Evolutionary conservation across 2,113 vertebrate genomes (phyloP).

Genomic region (Oncorhynchus gorbuscha): DNA sequence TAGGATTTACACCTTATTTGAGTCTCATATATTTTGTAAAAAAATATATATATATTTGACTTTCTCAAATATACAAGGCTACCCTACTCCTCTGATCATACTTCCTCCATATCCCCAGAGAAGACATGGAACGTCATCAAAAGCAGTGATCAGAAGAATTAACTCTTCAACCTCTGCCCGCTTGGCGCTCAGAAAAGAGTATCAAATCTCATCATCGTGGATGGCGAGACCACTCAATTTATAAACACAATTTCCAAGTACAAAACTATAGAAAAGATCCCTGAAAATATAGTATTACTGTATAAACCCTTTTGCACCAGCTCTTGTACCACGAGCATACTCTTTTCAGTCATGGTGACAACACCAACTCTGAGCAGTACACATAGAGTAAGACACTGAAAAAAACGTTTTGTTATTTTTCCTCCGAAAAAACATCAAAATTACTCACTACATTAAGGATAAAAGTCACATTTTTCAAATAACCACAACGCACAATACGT

Average conservation of each 20-base stretch:
- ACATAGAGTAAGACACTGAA: too few relatives aligned
- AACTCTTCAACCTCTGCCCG: not conserved
- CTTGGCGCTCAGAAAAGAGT: conserved; percentile 47
- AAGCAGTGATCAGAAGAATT: not conserved
- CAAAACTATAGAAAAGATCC: too few relatives aligned
- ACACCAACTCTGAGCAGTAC: too few relatives aligned
- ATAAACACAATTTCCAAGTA: too few relatives aligned
- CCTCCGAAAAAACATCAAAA: not conserved
- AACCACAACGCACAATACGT: conserved; percentile 32
- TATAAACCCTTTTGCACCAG: too few relatives aligned
- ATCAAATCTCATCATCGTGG: too few relatives aligned
- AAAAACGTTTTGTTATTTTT: rapidly evolving
- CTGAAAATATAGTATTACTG: conserved; percentile 54
- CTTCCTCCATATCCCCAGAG: conserved; percentile 8
- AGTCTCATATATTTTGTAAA: not conserved
- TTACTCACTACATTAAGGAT: not conserved
- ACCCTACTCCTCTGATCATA: conserved; percentile 59
- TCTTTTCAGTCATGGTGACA: too few relatives aligned
- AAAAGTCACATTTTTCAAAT: not conserved
- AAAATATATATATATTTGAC: not conserved
- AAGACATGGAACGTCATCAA: conserved; percentile 64
- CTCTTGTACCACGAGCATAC: too few relatives aligned
- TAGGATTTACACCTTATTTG: not conserved
- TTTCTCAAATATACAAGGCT: not conserved
- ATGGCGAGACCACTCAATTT: too few relatives aligned